Base-by-base conservation (phyloP, 2,888 invertebrate species). In the Altica lythri region DNA sequence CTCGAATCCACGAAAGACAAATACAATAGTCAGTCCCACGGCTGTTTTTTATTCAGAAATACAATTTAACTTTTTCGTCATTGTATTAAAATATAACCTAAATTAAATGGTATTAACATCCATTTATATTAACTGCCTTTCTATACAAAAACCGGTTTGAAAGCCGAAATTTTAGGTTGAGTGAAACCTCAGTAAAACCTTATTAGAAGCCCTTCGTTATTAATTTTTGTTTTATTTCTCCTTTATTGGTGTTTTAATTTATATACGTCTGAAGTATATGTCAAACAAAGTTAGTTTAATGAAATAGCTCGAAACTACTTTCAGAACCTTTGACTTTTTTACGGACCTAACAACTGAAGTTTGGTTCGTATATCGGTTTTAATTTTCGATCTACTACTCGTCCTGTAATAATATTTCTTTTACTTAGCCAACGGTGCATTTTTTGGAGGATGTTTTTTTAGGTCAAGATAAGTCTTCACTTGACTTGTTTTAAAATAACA, bases 331-430 rank as follows among this genome's bases (percentile, higher is more conserved):
- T 5, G 16, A 34, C 8, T 6, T 9, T 34, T 34, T 34, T 34
- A 34, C 34, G 34, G 6, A 34, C 34, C 8, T 8, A 2, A 34
- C 4, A 34, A 3, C 27, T 16, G 8, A 34, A 34, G 14, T 34
- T n/a, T 34, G 34, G 8, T 9, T 34, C 34, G 34, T 34, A 34
- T 34, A 34, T 34, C 34, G 16, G 16, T 16, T 34, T 34, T 34
- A 2, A 34, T 34, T 34, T 27, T 34, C 34, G 4, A 34, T 34
- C 34, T 8, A 2, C 34, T 14, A 2, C 12, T 14, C 34, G 34
- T 34, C 34, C 34, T 34, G 16, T 9, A 34, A 34, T 8, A 34
- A 34, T 34, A 34, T 34, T 34, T 34, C 6, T 8, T 16, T 34
- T 16, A 16, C 16, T 1, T 14, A 34, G n/a, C 34, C 34, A 16